phyloP scores from a whole-genome alignment of 2,888 invertebrate genomes.

The Scaptomyza caliginosa region DNA sequence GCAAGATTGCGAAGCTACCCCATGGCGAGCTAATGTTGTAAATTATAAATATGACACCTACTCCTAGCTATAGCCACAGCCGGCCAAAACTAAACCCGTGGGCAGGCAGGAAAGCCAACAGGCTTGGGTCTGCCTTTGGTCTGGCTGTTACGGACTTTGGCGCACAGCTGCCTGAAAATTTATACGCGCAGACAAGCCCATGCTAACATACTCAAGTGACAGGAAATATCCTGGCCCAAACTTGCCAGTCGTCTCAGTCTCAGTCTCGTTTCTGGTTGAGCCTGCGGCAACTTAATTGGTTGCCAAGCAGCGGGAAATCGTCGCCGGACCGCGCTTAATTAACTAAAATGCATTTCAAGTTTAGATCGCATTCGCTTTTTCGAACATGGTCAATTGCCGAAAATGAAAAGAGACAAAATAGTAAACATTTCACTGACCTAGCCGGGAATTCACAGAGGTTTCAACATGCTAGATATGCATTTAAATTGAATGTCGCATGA shows the following conservation, averaged over 20 bases:
- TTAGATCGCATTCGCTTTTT: conserved; percentile 46
- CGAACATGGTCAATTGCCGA: conserved; percentile 56
- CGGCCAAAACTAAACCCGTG: conserved; percentile 56
- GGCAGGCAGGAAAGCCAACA: conserved; percentile 47
- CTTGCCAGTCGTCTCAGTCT: conserved; percentile 10
- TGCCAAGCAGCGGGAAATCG: conserved; percentile 77
- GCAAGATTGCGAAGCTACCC: conserved; percentile 80
- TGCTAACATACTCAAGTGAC: conserved; percentile 46
- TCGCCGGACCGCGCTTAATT: conserved; percentile 76
- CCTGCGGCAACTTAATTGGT: conserved; percentile 71
- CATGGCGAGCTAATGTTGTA: conserved; percentile 81
- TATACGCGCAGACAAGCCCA: conserved; percentile 55
- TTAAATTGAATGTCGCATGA: conserved; percentile 34
- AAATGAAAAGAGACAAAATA: conserved; percentile 18
- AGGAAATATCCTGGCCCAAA: conserved; percentile 65
- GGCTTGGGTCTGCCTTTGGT: conserved; percentile 22
- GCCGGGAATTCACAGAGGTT: conserved; percentile 28
- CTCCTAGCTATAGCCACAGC: conserved; percentile 56
- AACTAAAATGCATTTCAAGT: conserved; percentile 74
- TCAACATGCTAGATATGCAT: conserved; percentile 51
- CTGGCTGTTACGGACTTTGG: conserved; percentile 23
- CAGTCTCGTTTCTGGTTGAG: conserved; percentile 33
- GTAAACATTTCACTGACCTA: conserved; percentile 32
- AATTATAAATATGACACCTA: conserved; percentile 83
- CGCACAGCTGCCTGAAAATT: conserved; percentile 64